phyloP scores from a whole-genome alignment of 2,888 invertebrate species.

The Alviniconcha strummeri region DNA sequence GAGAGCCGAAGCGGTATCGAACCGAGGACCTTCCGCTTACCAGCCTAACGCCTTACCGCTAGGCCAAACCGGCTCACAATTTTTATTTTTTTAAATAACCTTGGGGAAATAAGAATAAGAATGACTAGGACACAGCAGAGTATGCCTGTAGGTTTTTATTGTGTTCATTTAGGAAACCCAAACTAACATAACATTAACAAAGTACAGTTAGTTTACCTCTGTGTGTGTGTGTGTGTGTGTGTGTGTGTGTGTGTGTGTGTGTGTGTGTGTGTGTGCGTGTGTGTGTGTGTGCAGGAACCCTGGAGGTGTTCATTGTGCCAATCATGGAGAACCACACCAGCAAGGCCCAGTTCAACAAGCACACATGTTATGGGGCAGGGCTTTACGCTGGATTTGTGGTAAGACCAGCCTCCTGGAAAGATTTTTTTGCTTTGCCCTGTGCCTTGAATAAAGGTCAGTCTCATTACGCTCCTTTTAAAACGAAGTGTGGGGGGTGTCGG shows the following conservation, averaged over 20 bases:
- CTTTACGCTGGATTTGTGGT: conserved; percentile 59
- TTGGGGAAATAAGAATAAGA: background rate
- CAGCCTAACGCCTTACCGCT: no score
- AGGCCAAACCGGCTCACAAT: no score
- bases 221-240: conserved; percentile 8
- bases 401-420: conserved; percentile 29
- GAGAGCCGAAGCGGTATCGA: no score
- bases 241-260: background rate
- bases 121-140: background rate
- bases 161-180: background rate
- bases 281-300: conserved; percentile 45
- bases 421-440: no score
- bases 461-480: no score
- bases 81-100: background rate
- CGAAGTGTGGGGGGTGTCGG: no score
- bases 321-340: conserved; percentile 43
- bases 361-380: conserved; percentile 57
- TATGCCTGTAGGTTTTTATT: background rate
- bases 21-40: no score
- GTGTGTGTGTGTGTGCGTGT: background rate
- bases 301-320: conserved; percentile 55
- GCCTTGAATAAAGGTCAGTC: no score
- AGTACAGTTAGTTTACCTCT: background rate
- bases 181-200: no score
- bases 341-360: conserved; percentile 40